Base-by-base conservation (phyloP, 2,888 invertebrate genomes). In the Lycia hirtaria region DNA sequence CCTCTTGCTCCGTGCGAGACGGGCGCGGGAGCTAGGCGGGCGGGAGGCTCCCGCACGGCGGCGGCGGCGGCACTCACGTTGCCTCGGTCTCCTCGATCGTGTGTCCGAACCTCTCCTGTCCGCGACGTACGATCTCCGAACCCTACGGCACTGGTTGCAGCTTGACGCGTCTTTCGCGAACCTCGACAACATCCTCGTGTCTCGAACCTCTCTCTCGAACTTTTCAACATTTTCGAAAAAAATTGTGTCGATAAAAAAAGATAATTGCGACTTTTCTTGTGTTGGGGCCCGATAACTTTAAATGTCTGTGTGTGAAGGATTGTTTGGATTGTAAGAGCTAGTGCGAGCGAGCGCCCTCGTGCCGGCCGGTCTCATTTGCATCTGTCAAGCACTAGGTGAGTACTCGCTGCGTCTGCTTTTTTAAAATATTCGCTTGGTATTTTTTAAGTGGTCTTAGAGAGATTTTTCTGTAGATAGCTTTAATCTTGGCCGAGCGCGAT, bases 91-190 rank as follows among this genome's bases (percentile, higher is more conserved):
- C 83, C 87, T 78, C 81, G 86, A 74, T 85, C 85, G 91, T 83
- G 85, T 86, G 91, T 88, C 88, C 83, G 87, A 83, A 84, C 87
- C 89, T 88, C 76, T 88, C 88, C 89, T 82, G 76, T 84, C 88
- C 88, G 85, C 79, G 88, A 84, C 85, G 83, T 85, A 78, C 89
- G 89, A 88, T 85, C 80, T 85, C 83, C 85, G 83, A 85, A 82
- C 81, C 87, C 83, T 75, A 79, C 88, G 86, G 86, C 83, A 87
- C 81, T 83, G 77, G 83, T 77, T 80, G 75, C 76, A 80, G 76
- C 76, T 80, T 73, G 73, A 75, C 75, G 83, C 82, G 78, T 78
- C 72, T 74, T 65, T 71, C 80, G 81, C 80, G 74, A 75, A 66
- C 66, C 75, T 78, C 76, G 76, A 76, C 76, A 78, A 76, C 76